A percentile compares a stretch with the other conserved stretches of the same genome.
phyloP scores from a whole-genome alignment of 2,797 vertebrate species.

The Tenualosa thibaudeaui region DNA sequence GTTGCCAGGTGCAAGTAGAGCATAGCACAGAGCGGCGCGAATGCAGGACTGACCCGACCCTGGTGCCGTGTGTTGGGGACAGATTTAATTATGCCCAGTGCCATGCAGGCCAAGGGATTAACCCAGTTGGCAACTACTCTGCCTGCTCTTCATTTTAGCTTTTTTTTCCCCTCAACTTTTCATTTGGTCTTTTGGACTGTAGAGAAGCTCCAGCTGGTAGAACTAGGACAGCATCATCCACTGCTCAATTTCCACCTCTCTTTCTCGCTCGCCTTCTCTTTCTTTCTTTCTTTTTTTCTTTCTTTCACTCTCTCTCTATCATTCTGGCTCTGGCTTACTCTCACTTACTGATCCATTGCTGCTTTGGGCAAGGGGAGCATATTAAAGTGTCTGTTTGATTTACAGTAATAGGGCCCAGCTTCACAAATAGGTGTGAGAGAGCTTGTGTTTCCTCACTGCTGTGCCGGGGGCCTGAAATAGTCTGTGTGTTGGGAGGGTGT shows the following conservation, averaged over 20 bases:
- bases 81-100: constrained; percentile 63
- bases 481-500: background rate
- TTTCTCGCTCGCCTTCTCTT: background rate
- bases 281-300: background rate
- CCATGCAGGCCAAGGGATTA: constrained; percentile 62
- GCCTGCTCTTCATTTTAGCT: constrained; percentile 17
- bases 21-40: background rate
- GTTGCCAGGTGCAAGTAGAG: constrained; percentile 12
- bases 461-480: constrained; percentile 43
- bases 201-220: background rate
- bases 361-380: background rate
- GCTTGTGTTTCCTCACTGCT: constrained; percentile 45
- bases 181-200: background rate
- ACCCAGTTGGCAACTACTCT: constrained; percentile 63
- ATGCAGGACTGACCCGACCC: background rate
- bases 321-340: background rate
- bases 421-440: constrained; percentile 33
- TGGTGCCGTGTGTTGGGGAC: constrained; percentile 44
- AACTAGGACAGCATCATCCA: background rate
- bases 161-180: background rate
- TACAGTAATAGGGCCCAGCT: constrained; percentile 35
- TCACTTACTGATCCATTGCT: background rate
- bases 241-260: background rate
- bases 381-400: constrained; percentile 42
- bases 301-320: background rate